Percentiles rank a stretch among this genome's conserved stretches.
Conservation (phyloP, 2,888 invertebrate genomes). For the Xestia ashworthii region DNA sequence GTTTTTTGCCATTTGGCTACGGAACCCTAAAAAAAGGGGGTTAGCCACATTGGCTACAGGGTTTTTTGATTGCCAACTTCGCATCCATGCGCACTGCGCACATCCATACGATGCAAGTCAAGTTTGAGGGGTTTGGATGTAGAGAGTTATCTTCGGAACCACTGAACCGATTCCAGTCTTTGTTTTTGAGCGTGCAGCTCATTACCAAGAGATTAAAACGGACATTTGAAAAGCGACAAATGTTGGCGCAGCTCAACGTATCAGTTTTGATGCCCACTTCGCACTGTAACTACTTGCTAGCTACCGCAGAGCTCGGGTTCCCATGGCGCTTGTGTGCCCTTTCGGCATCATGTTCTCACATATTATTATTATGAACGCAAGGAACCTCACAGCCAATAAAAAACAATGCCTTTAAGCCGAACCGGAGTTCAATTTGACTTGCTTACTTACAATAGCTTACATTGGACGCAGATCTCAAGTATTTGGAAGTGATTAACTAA, state of each 20-base stretch:
- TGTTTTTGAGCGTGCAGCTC: background rate
- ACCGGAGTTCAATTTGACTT: slow-evolving; percentile 69
- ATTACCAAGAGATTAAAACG: background rate
- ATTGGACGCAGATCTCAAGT: slow-evolving; percentile 45
- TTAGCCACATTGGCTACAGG: too few species aligned
- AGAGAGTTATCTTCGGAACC: background rate
- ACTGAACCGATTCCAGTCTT: background rate
- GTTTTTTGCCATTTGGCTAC: too few species aligned
- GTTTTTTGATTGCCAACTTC: too few species aligned
- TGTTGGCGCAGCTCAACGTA: background rate
- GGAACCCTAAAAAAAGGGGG: too few species aligned
- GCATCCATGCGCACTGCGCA: too few species aligned
- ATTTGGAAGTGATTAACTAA: slow-evolving; percentile 43
- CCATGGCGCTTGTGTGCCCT: background rate
- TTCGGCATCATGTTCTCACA: slow-evolving; percentile 44
- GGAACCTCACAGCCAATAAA: slow-evolving; percentile 64
- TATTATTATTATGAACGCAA: slow-evolving; percentile 49
- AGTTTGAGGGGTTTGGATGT: background rate
- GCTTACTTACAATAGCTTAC: slow-evolving; percentile 73
- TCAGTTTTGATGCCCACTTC: background rate
- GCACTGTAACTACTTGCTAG: background rate
- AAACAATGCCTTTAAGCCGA: slow-evolving; percentile 73
- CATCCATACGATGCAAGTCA: background rate
- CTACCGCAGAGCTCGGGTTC: background rate
- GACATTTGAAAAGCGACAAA: background rate